Conservation (phyloP, 1,140 invertebrate species). For the Macrobrachium rosenbergii region DNA sequence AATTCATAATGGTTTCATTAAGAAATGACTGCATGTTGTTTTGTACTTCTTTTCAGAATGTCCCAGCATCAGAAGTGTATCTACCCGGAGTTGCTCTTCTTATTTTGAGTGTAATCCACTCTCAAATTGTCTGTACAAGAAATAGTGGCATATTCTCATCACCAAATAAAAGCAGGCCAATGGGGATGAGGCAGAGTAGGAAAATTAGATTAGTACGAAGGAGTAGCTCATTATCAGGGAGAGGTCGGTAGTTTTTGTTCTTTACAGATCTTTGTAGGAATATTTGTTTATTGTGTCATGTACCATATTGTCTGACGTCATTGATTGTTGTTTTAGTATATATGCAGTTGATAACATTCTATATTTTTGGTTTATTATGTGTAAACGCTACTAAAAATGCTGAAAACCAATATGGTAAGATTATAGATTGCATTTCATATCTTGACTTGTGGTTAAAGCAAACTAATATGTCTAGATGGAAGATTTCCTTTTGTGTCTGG, state of each 20-base stretch:
- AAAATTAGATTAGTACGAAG: constrained; percentile 30
- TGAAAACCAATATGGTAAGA: too few species aligned
- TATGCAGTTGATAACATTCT: too few species aligned
- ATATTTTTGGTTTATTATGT: too few species aligned
- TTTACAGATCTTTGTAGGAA: not conserved
- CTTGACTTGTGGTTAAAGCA: too few species aligned
- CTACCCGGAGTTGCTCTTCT: constrained; percentile 86
- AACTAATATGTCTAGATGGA: too few species aligned
- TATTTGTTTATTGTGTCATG: too few species aligned
- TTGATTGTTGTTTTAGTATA: too few species aligned
- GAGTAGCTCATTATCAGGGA: constrained; percentile 35
- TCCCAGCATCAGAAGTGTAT: constrained; percentile 78
- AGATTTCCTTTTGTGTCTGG: too few species aligned
- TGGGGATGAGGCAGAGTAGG: constrained; percentile 31
- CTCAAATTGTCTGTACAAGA: constrained; percentile 81
- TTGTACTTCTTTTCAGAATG: constrained; percentile 70
- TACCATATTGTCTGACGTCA: too few species aligned
- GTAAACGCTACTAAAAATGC: too few species aligned
- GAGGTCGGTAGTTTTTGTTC: constrained; percentile 2
- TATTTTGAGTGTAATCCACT: constrained; percentile 87
- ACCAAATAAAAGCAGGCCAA: constrained; percentile 19
- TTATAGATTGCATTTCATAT: too few species aligned
- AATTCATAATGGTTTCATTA: too few species aligned
- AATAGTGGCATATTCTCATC: constrained; percentile 9
- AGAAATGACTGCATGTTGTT: not conserved